Evolutionary conservation across 2,797 vertebrate species (phyloP).

Genomic region (Morelia viridis): DNA sequence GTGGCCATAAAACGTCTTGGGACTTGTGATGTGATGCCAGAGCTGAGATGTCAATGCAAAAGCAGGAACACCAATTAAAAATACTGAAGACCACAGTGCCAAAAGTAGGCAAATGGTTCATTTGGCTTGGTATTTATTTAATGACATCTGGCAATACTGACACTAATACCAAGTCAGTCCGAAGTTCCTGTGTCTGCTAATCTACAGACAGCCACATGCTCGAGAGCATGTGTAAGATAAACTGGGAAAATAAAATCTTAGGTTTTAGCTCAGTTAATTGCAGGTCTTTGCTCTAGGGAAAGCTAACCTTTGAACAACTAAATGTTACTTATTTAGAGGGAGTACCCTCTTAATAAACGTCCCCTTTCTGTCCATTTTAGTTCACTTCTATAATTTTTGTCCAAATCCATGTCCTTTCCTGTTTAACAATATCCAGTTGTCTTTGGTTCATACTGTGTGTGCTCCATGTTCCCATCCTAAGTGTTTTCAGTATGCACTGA

Average conservation of each 20-base stretch:
- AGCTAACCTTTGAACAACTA: background rate
- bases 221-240: background rate
- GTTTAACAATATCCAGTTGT: no score
- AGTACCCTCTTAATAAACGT: background rate
- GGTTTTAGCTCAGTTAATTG: background rate
- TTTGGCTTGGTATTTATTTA: background rate
- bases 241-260: background rate
- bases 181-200: background rate
- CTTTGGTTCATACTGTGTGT: no score
- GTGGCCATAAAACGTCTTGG: background rate
- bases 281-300: background rate
- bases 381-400: no score
- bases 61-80: background rate
- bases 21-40: background rate
- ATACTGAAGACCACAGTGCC: background rate
- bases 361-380: no score
- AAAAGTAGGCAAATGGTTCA: background rate
- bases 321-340: background rate
- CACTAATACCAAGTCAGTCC: background rate
- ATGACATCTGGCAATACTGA: constrained; percentile 7
- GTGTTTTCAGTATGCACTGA: no score
- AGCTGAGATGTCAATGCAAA: background rate
- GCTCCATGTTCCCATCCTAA: no score
- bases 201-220: background rate
- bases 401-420: no score